Conservation (phyloP, 1,140 invertebrate species). For the Leptestheria dahalacensis region DNA sequence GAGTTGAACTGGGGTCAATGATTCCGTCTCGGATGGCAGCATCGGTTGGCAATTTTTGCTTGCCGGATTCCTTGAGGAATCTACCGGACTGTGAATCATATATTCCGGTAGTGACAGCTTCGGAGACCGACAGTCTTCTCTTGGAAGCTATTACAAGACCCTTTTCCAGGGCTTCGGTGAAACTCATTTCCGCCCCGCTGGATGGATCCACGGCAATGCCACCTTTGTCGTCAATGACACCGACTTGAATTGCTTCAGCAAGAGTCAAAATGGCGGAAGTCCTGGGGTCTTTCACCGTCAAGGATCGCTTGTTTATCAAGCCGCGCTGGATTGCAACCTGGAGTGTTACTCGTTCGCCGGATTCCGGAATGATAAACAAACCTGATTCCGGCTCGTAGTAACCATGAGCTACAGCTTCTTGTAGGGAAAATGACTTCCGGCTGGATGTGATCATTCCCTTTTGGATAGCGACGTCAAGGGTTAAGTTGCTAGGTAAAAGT, state of each 20-base stretch:
- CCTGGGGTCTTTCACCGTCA: conserved; percentile 64
- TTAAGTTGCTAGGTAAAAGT: conserved; percentile 20
- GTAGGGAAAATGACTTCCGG: conserved; percentile 59
- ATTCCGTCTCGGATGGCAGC: conserved; percentile 59
- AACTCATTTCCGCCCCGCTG: conserved; percentile 51
- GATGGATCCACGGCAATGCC: conserved; percentile 61
- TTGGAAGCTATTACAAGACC: conserved; percentile 67
- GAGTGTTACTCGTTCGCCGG: conserved; percentile 53
- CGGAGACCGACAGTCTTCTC: conserved; percentile 62
- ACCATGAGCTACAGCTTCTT: conserved; percentile 69
- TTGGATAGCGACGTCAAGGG: conserved; percentile 55
- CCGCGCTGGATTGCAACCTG: conserved; percentile 60
- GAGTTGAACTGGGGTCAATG: conserved; percentile 61
- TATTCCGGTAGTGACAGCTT: conserved; percentile 72
- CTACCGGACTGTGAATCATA: conserved; percentile 52
- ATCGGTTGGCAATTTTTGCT: conserved; percentile 50
- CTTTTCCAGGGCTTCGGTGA: conserved; percentile 61
- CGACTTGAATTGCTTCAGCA: conserved; percentile 59
- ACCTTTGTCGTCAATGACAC: conserved; percentile 62
- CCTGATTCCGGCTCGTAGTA: conserved; percentile 62
- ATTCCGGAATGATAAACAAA: conserved; percentile 45
- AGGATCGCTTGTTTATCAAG: conserved; percentile 55
- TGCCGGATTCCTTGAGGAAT: conserved; percentile 51
- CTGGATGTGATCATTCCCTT: conserved; percentile 60
- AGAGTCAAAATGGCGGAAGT: conserved; percentile 61